Evolutionary conservation across 2,797 vertebrate genomes (phyloP).

Genomic region (Paramormyrops hopkinsi): DNA sequence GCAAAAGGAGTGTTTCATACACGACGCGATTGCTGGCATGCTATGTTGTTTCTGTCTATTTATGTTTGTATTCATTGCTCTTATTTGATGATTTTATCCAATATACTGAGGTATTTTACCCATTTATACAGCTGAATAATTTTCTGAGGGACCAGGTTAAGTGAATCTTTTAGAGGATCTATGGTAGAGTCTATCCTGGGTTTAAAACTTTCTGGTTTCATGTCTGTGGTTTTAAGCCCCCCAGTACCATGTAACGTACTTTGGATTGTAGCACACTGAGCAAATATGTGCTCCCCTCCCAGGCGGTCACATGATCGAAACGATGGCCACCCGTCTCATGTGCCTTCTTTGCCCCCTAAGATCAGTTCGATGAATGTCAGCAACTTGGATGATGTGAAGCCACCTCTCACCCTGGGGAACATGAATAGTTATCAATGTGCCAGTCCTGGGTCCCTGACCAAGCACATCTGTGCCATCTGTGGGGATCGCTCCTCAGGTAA

Average conservation of each 20-base stretch:
- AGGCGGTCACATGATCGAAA: background rate
- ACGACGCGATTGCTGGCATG: background rate
- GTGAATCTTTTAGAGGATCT: background rate
- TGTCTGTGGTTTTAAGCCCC: background rate
- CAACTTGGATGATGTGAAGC: conserved; percentile 85
- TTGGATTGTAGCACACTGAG: background rate
- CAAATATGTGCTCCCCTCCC: background rate
- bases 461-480: conserved; percentile 94
- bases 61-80: background rate
- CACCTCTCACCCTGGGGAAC: conserved; percentile 74
- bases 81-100: background rate
- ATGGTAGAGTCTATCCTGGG: background rate
- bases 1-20: background rate
- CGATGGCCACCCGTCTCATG: background rate
- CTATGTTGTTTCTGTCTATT: background rate
- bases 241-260: background rate
- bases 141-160: background rate
- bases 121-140: background rate
- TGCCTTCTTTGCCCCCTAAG: conserved; percentile 44
- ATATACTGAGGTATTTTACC: background rate
- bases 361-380: conserved; percentile 78
- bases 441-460: conserved; percentile 82
- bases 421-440: conserved; percentile 78
- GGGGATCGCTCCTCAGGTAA: conserved; percentile 33
- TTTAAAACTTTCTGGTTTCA: background rate